Base-by-base conservation (phyloP, 1,140 invertebrate species). In the Achroia grisella region DNA sequence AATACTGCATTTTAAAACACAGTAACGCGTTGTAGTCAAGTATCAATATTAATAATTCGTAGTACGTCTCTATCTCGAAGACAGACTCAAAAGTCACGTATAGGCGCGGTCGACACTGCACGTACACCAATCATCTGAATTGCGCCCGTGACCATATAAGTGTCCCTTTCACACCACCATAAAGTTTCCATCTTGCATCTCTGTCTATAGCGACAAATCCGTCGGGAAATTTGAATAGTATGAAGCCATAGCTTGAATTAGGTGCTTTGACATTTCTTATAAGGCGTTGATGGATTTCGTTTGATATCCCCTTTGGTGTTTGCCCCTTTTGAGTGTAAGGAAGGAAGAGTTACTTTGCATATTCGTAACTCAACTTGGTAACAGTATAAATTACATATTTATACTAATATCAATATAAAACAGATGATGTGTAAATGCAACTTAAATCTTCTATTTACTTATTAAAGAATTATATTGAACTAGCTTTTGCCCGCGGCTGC, bases 41-140 rank as follows among this genome's bases (percentile, higher is more conserved):
- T 71, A 75, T 73, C 69, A 77, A 74, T 67, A 59, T 45, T n/a
- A 14, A 13, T 48, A 37, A 46, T 12, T 14, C 43, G 17, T 23
- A 23, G 17, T 23, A 23, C 23, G 35, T 36, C 42, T 45, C 39
- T 44, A 52, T 61, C 48, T 70, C 49, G 52, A 63, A 70, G 52
- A 61, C 53, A 36, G 36, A 52, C 46, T 64, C 58, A 52, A 65
- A 66, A 77, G 76, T 83, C 76, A 83, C 79, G 79, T 83, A 75
- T 48, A 74, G 62, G 63, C 66, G 79, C 79, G 79, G 79, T 80
- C 67, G 67, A 53, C 62, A 66, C 50, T 46, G 69, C 79, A 83
- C 79, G 79, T 83, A 76, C 71, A 77, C 71, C 79, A 83, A 83
- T 83, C 79, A 80, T 83, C 73, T 73, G 63, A 77, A 75, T 65